A percentile compares a stretch with the other conserved stretches of the same genome.
These are phyloP conservation scores for Gortyna flavago DNA, from an alignment of 2,888 invertebrate species.

Conservation along the genomic window DNA sequence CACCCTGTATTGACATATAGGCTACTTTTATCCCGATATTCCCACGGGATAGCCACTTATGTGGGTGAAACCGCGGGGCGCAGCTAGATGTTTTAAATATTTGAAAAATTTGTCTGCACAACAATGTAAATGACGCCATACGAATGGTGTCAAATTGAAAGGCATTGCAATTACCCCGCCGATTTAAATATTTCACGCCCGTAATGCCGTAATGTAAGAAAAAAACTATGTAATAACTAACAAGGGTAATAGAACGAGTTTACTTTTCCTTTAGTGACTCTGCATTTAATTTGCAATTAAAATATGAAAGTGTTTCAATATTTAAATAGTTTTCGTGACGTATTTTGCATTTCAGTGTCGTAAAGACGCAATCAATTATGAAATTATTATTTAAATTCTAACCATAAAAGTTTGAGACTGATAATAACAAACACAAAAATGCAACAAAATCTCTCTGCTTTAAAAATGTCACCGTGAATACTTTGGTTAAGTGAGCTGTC, in stretches of 20 bases:
- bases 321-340: conserved; percentile 20
- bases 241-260: too few relatives aligned
- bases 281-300: conserved; percentile 12
- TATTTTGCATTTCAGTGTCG: neutral
- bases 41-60: too few relatives aligned
- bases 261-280: neutral
- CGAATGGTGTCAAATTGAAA: neutral
- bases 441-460: too few relatives aligned
- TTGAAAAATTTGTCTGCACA: neutral
- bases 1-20: too few relatives aligned
- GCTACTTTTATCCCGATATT: too few relatives aligned
- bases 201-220: neutral
- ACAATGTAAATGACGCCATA: neutral
- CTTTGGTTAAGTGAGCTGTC: too few relatives aligned
- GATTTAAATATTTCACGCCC: neutral
- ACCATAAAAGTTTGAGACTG: too few relatives aligned
- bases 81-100: too few relatives aligned
- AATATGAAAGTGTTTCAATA: conserved; percentile 7
- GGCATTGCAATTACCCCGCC: neutral
- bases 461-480: too few relatives aligned
- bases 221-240: neutral
- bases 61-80: too few relatives aligned
- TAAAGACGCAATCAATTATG: conserved; percentile 5
- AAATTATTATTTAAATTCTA: neutral
- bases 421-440: neutral